A percentile compares a stretch with the other conserved stretches of the same genome.
These are phyloP conservation scores for Petromus typicus DNA, from an alignment of 2,113 vertebrate species.

Conservation along the genomic window DNA sequence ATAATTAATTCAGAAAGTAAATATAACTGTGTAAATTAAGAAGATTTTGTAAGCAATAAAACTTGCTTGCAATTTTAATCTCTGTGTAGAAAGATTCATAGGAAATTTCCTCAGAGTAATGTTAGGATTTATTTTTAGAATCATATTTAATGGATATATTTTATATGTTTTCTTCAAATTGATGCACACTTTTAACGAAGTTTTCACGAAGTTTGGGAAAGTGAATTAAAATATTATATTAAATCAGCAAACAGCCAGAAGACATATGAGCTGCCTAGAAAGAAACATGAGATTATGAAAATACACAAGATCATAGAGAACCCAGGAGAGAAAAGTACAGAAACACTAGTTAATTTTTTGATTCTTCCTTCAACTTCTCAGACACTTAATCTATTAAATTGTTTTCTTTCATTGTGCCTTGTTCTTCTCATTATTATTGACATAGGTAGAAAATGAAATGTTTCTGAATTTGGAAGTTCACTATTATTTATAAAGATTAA, in stretches of 20 bases:
- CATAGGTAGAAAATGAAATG: constrained; percentile 26
- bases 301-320: background rate
- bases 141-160: constrained; percentile 66
- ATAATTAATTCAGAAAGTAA: constrained; percentile 78
- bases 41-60: constrained; percentile 76
- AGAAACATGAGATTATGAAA: background rate
- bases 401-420: constrained; percentile 45
- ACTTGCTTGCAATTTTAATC: constrained; percentile 65
- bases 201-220: constrained; percentile 60
- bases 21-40: constrained; percentile 69
- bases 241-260: background rate
- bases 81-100: constrained; percentile 53
- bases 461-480: constrained; percentile 29
- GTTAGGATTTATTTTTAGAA: constrained; percentile 71
- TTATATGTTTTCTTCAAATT: constrained; percentile 62
- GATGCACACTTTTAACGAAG: constrained; percentile 1
- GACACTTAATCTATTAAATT: constrained; percentile 37
- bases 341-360: background rate
- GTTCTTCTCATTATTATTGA: constrained; percentile 53
- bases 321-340: background rate
- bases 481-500: background rate
- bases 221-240: constrained; percentile 51
- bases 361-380: constrained; percentile 12
- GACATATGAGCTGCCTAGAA: background rate
- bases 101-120: constrained; percentile 69